Base-by-base conservation (phyloP, 1,140 invertebrate genomes). In the Branchinecta lindahli region DNA sequence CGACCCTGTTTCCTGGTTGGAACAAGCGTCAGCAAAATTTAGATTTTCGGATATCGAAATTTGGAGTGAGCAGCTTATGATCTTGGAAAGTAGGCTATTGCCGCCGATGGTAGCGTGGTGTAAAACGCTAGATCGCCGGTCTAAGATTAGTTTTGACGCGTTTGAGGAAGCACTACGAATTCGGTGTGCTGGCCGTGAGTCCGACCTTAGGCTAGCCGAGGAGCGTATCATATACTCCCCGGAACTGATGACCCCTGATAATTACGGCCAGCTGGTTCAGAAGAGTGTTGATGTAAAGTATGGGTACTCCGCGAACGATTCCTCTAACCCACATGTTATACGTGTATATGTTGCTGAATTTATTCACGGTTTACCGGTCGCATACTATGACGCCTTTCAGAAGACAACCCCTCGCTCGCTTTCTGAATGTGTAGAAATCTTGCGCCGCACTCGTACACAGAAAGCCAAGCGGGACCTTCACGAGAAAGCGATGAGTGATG, bases 281-380 rank as follows among this genome's bases (percentile, higher is more conserved):
- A 61, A 20, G 52, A 61, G 52, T 61, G 33, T 33, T 61, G 52
- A 61, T 61, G 12, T 20, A 61, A 61, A 61, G 52, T 61, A 61
- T 61, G 52, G 52, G 12, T 61, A 15, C 18, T 12, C 52, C 12
- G 52, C 12, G 12, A 12, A 12, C 52, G 52, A 61, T 20, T 61
- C 12, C 12, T 61, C 52, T 15, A 61, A 20, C 12, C 52, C 52
- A 61, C 52, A 61, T 12, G 52, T 61, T 20, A 20, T 61, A 61
- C 12, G 52, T 61, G 52, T 61, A 61, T 61, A 12, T 20, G 52
- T 61, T 20, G 18, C 12, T 15, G 52, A 61, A 61, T 61, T 61
- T 61, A 12, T 61, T 12, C 18, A 20, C 12, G 18, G 52, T 15
- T 61, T 61, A 20, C 52, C 52, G 18, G 12, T 61, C 18, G 12